Conservation (phyloP, 2,797 vertebrate genomes). For the Gallinago nigripennis region DNA sequence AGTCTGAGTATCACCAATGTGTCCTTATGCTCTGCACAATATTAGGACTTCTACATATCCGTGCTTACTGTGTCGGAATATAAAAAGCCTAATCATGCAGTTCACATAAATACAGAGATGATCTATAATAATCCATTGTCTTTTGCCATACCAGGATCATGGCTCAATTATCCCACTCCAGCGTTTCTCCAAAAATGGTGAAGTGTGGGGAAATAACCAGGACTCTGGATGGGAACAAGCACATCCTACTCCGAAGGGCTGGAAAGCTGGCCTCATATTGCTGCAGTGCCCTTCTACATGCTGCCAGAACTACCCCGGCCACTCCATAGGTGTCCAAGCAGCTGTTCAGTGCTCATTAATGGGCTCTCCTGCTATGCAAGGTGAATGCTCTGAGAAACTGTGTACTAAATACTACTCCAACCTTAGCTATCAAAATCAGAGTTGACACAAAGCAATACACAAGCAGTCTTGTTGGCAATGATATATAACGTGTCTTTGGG, state of each 20-base stretch:
- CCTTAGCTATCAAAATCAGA: background rate
- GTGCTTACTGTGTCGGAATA: background rate
- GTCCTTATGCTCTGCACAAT: background rate
- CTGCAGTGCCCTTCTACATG: background rate
- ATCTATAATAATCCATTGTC: background rate
- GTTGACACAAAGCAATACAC: background rate
- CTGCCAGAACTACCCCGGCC: background rate
- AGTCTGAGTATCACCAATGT: rapidly evolving
- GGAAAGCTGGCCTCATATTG: background rate
- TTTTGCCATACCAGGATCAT: background rate
- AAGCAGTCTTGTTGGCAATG: background rate
- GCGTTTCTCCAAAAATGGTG: background rate
- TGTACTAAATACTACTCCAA: background rate
- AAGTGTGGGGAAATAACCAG: background rate
- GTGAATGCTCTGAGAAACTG: background rate
- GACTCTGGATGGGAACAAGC: background rate
- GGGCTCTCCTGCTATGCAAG: background rate
- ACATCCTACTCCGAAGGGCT: background rate
- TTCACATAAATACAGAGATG: background rate
- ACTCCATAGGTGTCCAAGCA: background rate
- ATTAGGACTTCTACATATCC: background rate
- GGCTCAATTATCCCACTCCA: rapidly evolving
- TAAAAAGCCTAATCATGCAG: background rate
- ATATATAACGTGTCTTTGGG: background rate
- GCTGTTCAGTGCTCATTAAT: background rate